Percentiles rank a stretch among this genome's conserved stretches.
Conservation (phyloP, 2,888 invertebrate species). For the Parnassius orleans region DNA sequence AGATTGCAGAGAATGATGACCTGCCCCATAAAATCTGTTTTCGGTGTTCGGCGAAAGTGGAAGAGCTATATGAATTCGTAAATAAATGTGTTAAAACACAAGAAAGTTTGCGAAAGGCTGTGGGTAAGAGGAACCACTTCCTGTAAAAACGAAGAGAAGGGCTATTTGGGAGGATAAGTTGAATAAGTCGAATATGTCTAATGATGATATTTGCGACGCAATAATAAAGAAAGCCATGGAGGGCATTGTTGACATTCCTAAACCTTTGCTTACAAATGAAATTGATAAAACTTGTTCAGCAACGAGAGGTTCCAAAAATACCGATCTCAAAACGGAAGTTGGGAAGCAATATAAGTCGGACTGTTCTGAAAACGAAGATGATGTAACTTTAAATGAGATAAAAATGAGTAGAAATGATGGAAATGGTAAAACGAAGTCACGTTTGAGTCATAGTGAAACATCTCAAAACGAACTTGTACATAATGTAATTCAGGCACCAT, state of each 20-base stretch:
- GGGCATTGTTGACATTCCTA: constrained; percentile 58
- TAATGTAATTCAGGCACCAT: neutral
- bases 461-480: constrained; percentile 1
- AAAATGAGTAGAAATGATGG: constrained; percentile 23
- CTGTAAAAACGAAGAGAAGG: constrained; percentile 54
- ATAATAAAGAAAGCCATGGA: constrained; percentile 73
- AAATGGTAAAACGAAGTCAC: constrained; percentile 26
- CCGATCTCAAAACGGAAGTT: neutral
- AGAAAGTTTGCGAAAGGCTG: constrained; percentile 50
- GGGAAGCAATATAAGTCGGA: constrained; percentile 10
- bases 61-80: constrained; percentile 72
- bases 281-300: constrained; percentile 23
- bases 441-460: constrained; percentile 1
- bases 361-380: constrained; percentile 26
- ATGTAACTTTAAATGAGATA: constrained; percentile 21
- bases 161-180: constrained; percentile 67
- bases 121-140: constrained; percentile 51
- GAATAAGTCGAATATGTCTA: constrained; percentile 66
- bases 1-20: constrained; percentile 73
- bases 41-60: constrained; percentile 74
- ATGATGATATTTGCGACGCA: constrained; percentile 74
- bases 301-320: constrained; percentile 11
- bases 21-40: constrained; percentile 78
- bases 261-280: constrained; percentile 36
- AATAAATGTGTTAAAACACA: constrained; percentile 71